phyloP scores from a whole-genome alignment of 2,888 invertebrate species.

The Balanococcus diminutus region DNA sequence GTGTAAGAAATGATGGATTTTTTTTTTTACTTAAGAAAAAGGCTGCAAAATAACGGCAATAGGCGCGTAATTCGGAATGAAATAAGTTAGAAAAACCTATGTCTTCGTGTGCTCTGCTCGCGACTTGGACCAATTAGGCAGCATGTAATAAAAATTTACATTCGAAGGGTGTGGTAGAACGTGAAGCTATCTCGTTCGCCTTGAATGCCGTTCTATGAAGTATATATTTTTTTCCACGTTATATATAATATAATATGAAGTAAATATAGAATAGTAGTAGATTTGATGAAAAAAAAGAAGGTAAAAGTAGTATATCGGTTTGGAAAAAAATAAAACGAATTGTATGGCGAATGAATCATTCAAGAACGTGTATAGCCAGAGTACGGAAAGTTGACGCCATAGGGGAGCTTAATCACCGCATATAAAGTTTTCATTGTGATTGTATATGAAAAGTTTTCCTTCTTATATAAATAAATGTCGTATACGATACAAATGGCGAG shows the following conservation, averaged over 20 bases:
- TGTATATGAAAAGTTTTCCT: not conserved
- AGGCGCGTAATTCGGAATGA: not conserved
- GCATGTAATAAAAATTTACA: conserved; percentile 16
- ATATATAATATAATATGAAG: not conserved
- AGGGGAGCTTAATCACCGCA: not conserved
- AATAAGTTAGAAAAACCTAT: not conserved
- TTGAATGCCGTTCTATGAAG: conserved; percentile 19
- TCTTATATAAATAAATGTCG: not conserved
- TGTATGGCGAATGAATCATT: not conserved
- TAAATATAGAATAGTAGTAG: not conserved
- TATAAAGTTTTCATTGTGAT: not conserved
- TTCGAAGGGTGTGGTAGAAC: conserved; percentile 29
- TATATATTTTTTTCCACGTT: not conserved
- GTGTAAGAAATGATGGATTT: too few species aligned
- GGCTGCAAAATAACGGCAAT: not conserved
- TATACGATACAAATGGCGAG: too few species aligned
- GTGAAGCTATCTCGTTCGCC: conserved; percentile 31
- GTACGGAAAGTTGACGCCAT: not conserved
- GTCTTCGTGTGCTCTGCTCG: not conserved
- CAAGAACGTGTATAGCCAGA: not conserved
- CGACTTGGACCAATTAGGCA: not conserved
- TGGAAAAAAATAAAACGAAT: not conserved
- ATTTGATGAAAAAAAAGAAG: not conserved
- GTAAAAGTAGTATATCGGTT: not conserved
- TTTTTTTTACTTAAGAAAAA: too few species aligned